Conservation (phyloP, 2,888 invertebrate genomes). For the Trypoxylon attenuatum region DNA sequence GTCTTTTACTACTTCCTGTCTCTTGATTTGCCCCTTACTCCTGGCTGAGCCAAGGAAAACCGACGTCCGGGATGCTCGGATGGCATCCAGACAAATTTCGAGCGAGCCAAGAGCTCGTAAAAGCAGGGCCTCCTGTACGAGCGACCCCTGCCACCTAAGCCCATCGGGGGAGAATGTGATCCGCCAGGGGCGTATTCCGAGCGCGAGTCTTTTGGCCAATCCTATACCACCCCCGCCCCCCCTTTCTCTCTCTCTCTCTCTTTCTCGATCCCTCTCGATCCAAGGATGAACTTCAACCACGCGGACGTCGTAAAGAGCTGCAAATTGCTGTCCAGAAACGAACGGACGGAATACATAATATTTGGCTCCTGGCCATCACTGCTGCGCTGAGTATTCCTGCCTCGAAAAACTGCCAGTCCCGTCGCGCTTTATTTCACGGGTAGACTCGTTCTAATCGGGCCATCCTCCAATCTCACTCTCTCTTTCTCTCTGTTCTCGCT, state of each 20-base stretch:
- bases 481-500: not conserved
- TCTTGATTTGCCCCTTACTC: slow-evolving; percentile 42
- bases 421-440: not conserved
- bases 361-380: slow-evolving; percentile 49
- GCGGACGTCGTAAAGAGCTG: slow-evolving; percentile 49
- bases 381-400: slow-evolving; percentile 9
- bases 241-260: slow-evolving; percentile 4
- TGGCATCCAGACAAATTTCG: slow-evolving; percentile 70
- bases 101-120: slow-evolving; percentile 70
- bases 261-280: not conserved
- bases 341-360: slow-evolving; percentile 51
- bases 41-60: slow-evolving; percentile 40
- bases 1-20: slow-evolving; percentile 62
- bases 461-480: not conserved
- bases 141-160: slow-evolving; percentile 35
- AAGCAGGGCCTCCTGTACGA: slow-evolving; percentile 50
- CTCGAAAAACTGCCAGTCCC: not conserved
- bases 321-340: slow-evolving; percentile 50
- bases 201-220: slow-evolving; percentile 39
- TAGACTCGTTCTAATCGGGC: not conserved
- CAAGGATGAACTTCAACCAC: slow-evolving; percentile 31
- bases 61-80: slow-evolving; percentile 50
- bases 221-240: slow-evolving; percentile 35
- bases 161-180: slow-evolving; percentile 43
- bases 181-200: slow-evolving; percentile 27